These are phyloP conservation scores for Chondrosia reniformis DNA, from an alignment of 37 sponge, comb jelly and placozoan species.

Conservation along the genomic window DNA sequence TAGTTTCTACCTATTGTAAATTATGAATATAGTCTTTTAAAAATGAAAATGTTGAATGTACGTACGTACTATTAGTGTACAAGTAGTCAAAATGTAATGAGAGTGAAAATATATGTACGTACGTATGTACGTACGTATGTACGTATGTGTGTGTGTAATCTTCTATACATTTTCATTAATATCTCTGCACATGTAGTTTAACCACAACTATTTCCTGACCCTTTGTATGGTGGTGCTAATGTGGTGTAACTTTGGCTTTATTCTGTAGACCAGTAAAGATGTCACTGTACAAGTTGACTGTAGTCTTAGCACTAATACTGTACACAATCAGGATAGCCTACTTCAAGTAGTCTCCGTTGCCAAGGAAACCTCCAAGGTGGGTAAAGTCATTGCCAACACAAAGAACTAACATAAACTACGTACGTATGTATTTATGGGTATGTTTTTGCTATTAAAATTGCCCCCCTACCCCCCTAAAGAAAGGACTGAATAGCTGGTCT, in stretches of 20 bases:
- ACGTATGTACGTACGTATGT: background rate
- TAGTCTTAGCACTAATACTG: slow-evolving; percentile 37
- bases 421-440: background rate
- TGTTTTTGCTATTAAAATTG: background rate
- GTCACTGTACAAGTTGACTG: slow-evolving; percentile 50
- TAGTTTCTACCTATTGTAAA: background rate
- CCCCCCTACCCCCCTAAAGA: too few species aligned
- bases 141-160: background rate
- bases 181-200: too few species aligned
- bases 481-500: too few species aligned
- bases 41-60: too few species aligned
- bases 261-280: slow-evolving; percentile 26
- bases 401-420: too few species aligned
- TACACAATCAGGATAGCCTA: slow-evolving; percentile 35
- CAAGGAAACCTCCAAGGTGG: slow-evolving; percentile 19
- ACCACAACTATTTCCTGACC: too few species aligned
- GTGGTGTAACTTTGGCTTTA: too few species aligned
- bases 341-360: slow-evolving; percentile 28
- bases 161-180: background rate
- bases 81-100: too few species aligned
- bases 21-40: background rate
- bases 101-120: background rate
- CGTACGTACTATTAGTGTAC: too few species aligned
- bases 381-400: too few species aligned
- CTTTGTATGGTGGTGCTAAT: too few species aligned